Evolutionary conservation across 1,140 invertebrate genomes (phyloP).

Genomic region (Danaus melanippus): DNA sequence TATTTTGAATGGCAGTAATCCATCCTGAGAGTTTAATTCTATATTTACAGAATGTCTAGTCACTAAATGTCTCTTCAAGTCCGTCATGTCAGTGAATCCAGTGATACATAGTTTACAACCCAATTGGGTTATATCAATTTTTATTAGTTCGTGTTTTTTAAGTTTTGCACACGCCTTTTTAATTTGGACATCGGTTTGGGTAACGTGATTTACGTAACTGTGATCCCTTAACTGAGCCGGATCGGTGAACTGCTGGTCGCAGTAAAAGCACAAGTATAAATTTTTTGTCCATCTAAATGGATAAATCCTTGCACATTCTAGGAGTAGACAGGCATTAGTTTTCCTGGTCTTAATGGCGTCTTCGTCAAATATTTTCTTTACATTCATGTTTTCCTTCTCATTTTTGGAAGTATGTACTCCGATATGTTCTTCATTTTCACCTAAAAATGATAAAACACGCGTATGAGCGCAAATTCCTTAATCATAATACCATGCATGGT

Average conservation of each 20-base stretch:
- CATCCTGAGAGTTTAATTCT: constrained; percentile 38
- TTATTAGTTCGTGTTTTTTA: constrained; percentile 53
- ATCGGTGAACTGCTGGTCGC: constrained; percentile 43
- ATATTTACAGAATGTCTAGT: constrained; percentile 39
- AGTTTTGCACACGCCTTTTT: constrained; percentile 38
- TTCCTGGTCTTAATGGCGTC: constrained; percentile 39
- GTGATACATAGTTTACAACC: constrained; percentile 46
- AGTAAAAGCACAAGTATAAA: constrained; percentile 54
- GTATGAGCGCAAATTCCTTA: constrained; percentile 25
- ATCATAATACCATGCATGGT: constrained; percentile 16
- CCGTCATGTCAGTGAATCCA: constrained; percentile 23
- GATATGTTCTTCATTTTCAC: constrained; percentile 31
- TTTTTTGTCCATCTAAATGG: constrained; percentile 63
- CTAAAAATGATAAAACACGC: constrained; percentile 59
- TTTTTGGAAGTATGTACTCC: constrained; percentile 14
- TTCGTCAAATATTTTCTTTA: constrained; percentile 31
- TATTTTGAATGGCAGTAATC: constrained; percentile 52
- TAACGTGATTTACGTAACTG: constrained; percentile 32
- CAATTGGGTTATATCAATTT: constrained; percentile 51
- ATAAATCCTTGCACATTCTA: constrained; percentile 50
- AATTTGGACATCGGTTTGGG: constrained; percentile 24
- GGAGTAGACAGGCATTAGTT: constrained; percentile 35
- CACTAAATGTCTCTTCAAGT: constrained; percentile 41
- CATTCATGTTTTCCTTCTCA: constrained; percentile 24
- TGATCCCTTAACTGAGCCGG: constrained; percentile 42